Base-by-base conservation (phyloP, 2,113 vertebrate genomes). In the Carassius gibelio region DNA sequence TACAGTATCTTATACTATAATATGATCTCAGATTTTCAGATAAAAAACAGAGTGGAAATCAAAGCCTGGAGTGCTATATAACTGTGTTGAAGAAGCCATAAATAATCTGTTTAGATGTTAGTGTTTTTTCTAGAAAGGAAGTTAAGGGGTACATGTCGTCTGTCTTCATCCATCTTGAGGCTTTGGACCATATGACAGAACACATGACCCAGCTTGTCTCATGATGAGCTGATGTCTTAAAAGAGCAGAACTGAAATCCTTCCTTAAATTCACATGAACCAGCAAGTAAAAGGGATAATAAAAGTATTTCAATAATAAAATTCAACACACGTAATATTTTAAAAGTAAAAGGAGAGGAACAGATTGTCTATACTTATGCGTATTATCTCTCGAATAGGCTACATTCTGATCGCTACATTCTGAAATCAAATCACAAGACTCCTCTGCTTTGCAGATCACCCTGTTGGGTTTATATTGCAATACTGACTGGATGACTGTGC, bases 151-250 rank as follows among this genome's bases (percentile, higher is more conserved):
- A 42, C 15, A 9, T 50, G 69, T 85, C 14, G 11, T 69, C 23
- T 79, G 62, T 78, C 36, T 36, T 85, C 64, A 71, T 68, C 36
- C 52, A 85, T 85, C 84, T 45, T 50, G 50, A 69, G 23, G 13
- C 55, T 80, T 80, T 59, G 36, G 50, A 80, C 48, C 66, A 72
- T 55, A 19, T 68, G 62, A 82, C 62, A 82, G 42, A 62, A 81
- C 75, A 79, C 68, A 59, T 79, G 75, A 50, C 76, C 50, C 64
- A 71, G 14, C 36, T 45, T 34, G 34, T 57, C 64, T 61, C 30
- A 36, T 55, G 61, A 77, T 69, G 45, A 34, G 30, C 48, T 71
- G 64, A 66, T 23, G 77, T 79, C 62, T 85, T 71, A 71, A 66
- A 66, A 13, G 21, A 7, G 59, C 26, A 8, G 50, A 78, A 42